A percentile compares a stretch with the other conserved stretches of the same genome.
Evolutionary conservation across 2,797 vertebrate genomes (phyloP).

Genomic region (Acrossocheilus wenchowensis): DNA sequence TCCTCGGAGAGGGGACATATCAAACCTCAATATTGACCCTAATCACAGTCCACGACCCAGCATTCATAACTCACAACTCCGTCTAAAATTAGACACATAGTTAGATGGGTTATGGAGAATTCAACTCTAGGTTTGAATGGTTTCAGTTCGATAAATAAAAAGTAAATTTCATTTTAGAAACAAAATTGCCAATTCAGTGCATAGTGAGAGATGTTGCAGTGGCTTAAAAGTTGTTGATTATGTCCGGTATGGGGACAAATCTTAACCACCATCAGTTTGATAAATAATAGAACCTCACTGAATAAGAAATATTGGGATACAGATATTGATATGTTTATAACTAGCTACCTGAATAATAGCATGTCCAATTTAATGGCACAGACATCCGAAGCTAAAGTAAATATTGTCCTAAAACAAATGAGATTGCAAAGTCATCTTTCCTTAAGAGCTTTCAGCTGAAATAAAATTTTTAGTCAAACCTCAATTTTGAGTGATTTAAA

Average conservation of each 20-base stretch:
- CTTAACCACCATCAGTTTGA: not conserved
- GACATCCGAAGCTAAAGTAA: not conserved
- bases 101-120: not conserved
- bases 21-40: not conserved
- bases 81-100: not conserved
- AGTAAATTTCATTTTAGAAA: not conserved
- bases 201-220: not conserved
- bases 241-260: not conserved
- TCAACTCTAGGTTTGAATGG: not conserved
- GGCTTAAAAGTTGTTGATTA: not conserved
- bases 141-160: not conserved
- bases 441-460: not conserved
- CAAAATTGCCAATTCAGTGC: not conserved
- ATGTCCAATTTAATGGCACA: not conserved
- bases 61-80: not conserved
- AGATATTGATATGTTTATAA: not conserved
- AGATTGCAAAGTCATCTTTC: not conserved
- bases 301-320: not conserved
- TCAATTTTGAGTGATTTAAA: slow-evolving; percentile 15
- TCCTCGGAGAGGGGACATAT: slow-evolving; percentile 6
- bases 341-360: not conserved
- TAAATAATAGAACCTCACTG: not conserved
- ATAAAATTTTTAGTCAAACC: not conserved
- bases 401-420: not conserved
- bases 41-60: slow-evolving; percentile 15